Evolutionary conservation across 2,797 vertebrate genomes (phyloP).

Genomic region (Scarus forsteni): DNA sequence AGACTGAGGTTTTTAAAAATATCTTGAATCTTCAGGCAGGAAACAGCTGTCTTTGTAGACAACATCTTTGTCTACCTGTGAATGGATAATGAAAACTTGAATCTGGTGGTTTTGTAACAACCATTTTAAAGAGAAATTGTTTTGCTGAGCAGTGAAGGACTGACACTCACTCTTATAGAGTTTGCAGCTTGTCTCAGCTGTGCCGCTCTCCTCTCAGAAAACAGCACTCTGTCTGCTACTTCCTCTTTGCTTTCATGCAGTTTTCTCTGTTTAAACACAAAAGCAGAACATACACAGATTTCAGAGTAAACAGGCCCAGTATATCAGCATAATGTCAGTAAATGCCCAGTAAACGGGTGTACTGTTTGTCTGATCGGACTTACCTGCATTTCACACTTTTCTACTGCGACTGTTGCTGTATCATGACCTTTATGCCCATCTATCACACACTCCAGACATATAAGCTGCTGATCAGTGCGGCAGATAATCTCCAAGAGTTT

Average conservation of each 20-base stretch:
- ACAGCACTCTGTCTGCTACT: conserved; percentile 14
- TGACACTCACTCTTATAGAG: conserved; percentile 51
- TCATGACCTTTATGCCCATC: conserved; percentile 58
- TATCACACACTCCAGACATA: conserved; percentile 58
- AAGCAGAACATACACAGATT: conserved; percentile 3
- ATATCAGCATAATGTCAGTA: background rate
- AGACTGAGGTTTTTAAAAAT: background rate
- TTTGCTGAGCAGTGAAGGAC: background rate
- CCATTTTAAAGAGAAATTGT: background rate
- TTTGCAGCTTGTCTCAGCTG: conserved; percentile 38
- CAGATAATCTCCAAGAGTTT: conserved; percentile 66
- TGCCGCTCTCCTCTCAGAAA: conserved; percentile 15
- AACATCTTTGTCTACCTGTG: background rate
- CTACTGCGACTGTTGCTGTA: conserved; percentile 28
- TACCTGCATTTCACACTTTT: conserved; percentile 51
- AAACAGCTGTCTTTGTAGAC: background rate
- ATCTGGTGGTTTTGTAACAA: background rate
- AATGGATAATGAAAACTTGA: background rate
- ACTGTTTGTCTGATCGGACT: background rate
- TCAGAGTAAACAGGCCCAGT: background rate
- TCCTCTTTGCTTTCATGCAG: conserved; percentile 30
- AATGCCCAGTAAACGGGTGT: accelerated
- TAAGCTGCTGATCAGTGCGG: conserved; percentile 47
- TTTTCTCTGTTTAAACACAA: conserved; percentile 44
- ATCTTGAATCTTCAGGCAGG: background rate